Percentiles rank a stretch among this genome's conserved stretches.
These are phyloP conservation scores for Panthera uncia DNA, from an alignment of 2,113 vertebrate species.

Conservation along the genomic window DNA sequence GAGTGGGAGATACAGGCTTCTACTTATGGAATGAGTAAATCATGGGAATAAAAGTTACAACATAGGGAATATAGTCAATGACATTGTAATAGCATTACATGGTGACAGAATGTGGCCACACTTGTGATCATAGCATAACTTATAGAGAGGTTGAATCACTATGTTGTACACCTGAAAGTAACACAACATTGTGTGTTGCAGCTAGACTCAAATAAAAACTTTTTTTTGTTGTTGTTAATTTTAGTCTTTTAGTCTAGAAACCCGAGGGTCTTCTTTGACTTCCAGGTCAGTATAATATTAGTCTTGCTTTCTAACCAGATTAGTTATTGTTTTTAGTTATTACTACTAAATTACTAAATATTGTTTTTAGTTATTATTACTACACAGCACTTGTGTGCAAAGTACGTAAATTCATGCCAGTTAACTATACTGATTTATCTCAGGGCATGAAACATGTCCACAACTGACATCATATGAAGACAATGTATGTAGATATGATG, in stretches of 20 bases:
- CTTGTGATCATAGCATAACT: not conserved
- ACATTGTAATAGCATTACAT: not conserved
- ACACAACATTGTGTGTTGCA: not conserved
- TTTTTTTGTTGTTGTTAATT: not conserved
- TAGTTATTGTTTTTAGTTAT: too few relatives aligned
- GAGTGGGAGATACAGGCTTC: not conserved
- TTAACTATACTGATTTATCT: not conserved
- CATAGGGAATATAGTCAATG: not conserved
- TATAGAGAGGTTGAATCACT: not conserved
- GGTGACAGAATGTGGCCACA: not conserved
- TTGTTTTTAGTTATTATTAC: too few relatives aligned
- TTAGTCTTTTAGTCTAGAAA: not conserved
- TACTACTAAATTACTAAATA: too few relatives aligned
- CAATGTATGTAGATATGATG: not conserved
- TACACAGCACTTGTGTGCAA: not conserved
- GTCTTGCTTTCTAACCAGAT: not conserved
- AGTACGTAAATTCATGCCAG: not conserved
- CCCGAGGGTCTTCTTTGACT: conserved; percentile 6
- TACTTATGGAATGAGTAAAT: not conserved
- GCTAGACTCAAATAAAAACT: not conserved
- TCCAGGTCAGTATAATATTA: not conserved
- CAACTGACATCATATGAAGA: not conserved
- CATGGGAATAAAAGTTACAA: not conserved
- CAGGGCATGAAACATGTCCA: not conserved
- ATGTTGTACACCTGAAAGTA: not conserved